A percentile compares a stretch with the other conserved stretches of the same genome.
These are phyloP conservation scores for Ophion ellenae DNA, from an alignment of 2,888 invertebrate genomes.

Conservation along the genomic window DNA sequence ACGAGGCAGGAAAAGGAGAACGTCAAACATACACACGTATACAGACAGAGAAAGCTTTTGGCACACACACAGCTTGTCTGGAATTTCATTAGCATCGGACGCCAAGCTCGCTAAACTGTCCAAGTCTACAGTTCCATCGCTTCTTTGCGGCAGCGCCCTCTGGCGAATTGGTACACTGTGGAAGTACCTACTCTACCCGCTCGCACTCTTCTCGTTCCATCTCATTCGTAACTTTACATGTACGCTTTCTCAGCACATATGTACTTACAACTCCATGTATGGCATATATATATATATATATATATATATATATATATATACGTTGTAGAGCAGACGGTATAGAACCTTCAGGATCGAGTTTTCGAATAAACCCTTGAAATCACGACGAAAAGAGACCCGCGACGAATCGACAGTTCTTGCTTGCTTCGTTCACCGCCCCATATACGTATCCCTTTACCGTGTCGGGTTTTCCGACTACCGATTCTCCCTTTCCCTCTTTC, in stretches of 20 bases:
- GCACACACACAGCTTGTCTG: conserved; percentile 66
- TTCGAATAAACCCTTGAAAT: conserved; percentile 41
- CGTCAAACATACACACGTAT: conserved; percentile 33
- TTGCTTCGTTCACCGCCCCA: conserved; percentile 4
- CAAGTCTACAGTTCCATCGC: conserved; percentile 73
- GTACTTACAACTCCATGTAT: not conserved
- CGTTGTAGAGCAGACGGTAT: not conserved
- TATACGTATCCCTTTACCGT: not conserved
- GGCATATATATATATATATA: not conserved
- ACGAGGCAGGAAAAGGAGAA: conserved; percentile 45
- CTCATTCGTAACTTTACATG: conserved; percentile 7
- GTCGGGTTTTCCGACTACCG: conserved; percentile 31
- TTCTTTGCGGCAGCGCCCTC: conserved; percentile 69
- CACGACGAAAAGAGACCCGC: conserved; percentile 36
- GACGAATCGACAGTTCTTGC: conserved; percentile 46
- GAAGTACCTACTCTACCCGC: conserved; percentile 1
- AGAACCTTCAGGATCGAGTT: conserved; percentile 27
- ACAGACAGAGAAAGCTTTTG: conserved; percentile 24
- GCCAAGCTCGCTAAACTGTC: conserved; percentile 76
- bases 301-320: not conserved
- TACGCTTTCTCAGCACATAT: not conserved
- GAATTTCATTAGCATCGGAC: conserved; percentile 82
- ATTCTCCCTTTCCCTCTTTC: conserved; percentile 1
- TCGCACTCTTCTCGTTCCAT: not conserved
- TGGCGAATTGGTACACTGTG: conserved; percentile 46